These are phyloP conservation scores for Monoplex corrugatus DNA, from an alignment of 2,888 invertebrate genomes.

Conservation along the genomic window DNA sequence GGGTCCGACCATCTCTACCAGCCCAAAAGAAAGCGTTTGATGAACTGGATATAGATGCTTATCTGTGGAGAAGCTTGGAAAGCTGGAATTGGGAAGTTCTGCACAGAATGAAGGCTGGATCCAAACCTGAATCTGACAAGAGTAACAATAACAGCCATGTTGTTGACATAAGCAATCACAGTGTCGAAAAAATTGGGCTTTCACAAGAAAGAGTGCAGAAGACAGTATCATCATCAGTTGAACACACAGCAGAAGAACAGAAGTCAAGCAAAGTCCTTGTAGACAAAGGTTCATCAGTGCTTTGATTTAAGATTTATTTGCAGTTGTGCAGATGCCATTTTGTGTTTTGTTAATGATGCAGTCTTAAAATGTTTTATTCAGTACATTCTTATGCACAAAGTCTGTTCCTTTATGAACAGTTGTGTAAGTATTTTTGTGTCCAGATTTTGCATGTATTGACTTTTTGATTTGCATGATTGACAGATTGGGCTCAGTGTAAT, in stretches of 20 bases:
- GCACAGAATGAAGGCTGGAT: neutral
- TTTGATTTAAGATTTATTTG: too few species aligned
- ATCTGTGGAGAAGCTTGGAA: slow-evolving; percentile 24
- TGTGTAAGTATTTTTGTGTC: too few species aligned
- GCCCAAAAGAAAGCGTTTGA: neutral
- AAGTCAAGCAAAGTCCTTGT: slow-evolving; percentile 4
- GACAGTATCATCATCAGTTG: neutral
- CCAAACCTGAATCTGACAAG: neutral
- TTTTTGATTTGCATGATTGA: too few species aligned
- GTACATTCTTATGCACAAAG: too few species aligned
- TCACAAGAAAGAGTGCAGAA: neutral
- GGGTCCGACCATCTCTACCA: too few species aligned
- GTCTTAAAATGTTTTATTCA: too few species aligned
- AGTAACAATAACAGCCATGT: neutral
- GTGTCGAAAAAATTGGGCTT: neutral
- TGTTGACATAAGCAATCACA: neutral
- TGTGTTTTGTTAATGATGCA: too few species aligned
- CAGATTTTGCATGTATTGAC: too few species aligned
- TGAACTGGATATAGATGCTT: neutral
- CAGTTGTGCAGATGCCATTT: too few species aligned
- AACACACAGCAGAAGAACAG: neutral
- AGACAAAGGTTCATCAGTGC: neutral
- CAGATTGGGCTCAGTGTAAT: too few species aligned
- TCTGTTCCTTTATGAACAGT: too few species aligned
- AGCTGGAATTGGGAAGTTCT: slow-evolving; percentile 27